Evolutionary conservation across 2,888 invertebrate genomes (phyloP).

Genomic region (Blomia tropicalis): DNA sequence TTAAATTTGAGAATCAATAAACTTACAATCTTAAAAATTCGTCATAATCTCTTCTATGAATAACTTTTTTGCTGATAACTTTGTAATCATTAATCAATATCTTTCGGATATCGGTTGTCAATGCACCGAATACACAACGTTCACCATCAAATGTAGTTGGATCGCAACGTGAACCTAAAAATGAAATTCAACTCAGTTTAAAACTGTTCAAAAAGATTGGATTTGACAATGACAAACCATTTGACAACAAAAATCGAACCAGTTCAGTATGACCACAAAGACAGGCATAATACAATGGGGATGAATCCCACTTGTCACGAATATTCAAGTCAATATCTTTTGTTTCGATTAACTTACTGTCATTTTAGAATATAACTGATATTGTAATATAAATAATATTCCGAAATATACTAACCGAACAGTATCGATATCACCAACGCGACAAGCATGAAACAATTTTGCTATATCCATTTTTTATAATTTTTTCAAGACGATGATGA

Average conservation of each 20-base stretch:
- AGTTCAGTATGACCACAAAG: slow-evolving; percentile 41
- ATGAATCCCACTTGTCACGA: slow-evolving; percentile 42
- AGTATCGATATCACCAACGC: slow-evolving; percentile 32
- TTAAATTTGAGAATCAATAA: slow-evolving; percentile 24
- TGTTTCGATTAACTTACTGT: slow-evolving; percentile 38
- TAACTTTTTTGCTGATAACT: slow-evolving; percentile 37
- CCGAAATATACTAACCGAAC: slow-evolving; percentile 24
- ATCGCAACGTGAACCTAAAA: slow-evolving; percentile 40
- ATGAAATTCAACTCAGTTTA: not conserved
- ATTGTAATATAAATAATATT: not conserved
- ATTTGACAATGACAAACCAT: no score
- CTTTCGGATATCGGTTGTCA: slow-evolving; percentile 39
- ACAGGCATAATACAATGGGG: slow-evolving; percentile 43
- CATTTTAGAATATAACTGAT: slow-evolving; percentile 4
- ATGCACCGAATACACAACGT: slow-evolving; percentile 42
- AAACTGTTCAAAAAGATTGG: not conserved
- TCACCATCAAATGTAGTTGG: slow-evolving; percentile 44
- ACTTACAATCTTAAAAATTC: slow-evolving; percentile 40
- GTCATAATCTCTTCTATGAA: slow-evolving; percentile 39
- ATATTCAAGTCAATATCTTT: slow-evolving; percentile 40
- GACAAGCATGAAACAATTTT: slow-evolving; percentile 21
- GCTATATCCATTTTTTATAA: slow-evolving; percentile 19
- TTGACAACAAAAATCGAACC: slow-evolving; percentile 39
- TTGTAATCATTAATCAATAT: slow-evolving; percentile 37
- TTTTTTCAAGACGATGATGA: no score